phyloP scores from a whole-genome alignment of 35 echinoderm and acorn worm genomes.

The Apostichopus californicus region DNA sequence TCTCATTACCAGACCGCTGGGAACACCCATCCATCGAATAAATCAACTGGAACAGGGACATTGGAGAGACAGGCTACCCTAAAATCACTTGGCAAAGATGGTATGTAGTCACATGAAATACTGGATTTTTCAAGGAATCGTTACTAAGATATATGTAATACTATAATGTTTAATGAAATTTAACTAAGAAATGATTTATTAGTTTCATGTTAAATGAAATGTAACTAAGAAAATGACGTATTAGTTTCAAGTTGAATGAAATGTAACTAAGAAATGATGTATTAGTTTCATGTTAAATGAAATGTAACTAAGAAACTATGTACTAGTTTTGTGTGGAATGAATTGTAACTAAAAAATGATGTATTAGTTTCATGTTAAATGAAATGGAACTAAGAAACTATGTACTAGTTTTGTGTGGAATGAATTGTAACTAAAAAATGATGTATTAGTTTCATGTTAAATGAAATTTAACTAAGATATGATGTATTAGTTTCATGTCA shows the following conservation, averaged over 20 bases:
- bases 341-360: not conserved
- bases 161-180: no score
- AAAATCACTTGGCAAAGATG: slow-evolving; percentile 9
- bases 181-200: no score
- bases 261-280: no score
- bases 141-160: no score
- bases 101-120: not conserved
- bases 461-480: not conserved
- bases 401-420: not conserved
- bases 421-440: not conserved
- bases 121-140: no score
- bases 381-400: no score
- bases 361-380: not conserved
- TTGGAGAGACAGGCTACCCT: not conserved
- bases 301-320: not conserved
- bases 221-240: not conserved
- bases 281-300: no score
- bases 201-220: no score
- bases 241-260: no score
- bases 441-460: not conserved
- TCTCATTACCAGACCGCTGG: not conserved
- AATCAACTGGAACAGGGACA: slow-evolving; percentile 30
- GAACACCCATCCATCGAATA: slow-evolving; percentile 16
- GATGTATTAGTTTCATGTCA: not conserved
- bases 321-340: not conserved